Base-by-base conservation (phyloP, 1,140 invertebrate genomes). In the Zophobas atratus region DNA sequence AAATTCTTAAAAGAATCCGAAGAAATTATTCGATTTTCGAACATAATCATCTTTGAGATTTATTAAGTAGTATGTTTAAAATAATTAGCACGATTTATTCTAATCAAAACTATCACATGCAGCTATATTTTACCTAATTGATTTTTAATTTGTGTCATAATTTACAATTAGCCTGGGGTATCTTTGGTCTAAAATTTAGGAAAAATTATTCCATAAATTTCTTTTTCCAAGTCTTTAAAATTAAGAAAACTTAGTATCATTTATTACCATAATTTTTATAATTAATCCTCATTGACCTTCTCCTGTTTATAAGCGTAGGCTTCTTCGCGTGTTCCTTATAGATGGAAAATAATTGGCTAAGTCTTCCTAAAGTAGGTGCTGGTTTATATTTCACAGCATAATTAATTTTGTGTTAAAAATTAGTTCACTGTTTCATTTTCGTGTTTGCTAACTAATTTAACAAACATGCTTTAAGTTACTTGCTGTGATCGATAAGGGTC, bases 221-320 rank as follows among this genome's bases (percentile, higher is more conserved):
- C 20, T 20, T 20, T 20, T 20, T 20, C 20, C 20, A 20, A 20
- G 20, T 20, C 20, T 2, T 6, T 53, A 60, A 60, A 60, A 60
- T 60, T 60, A 60, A 60, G 56, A 60, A 60, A 60, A 60, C 56
- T 32, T 38, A 36, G 56, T 60, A 60, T 35, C 56, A 60, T 60
- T 60, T 60, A n/a, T 33, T 38, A 39, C 6, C 20, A 60, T 60
- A 60, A 60, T 60, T 38, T 60, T 60, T 2, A 38, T 60, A 60
- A 60, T 60, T 60, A 60, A 60, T 60, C 56, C 36, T 60, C 56
- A 60, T 60, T 60, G 56, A 60, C 56, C 56, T 36, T 38, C 33
- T 2, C 34, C 6, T 57, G 34, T 60, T 60, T 36, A 36, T 8
- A 39, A 35, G 35, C 56, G 56, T 60, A n/a, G 56, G 56, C 53